Evolutionary conservation across 2,797 vertebrate species (phyloP), one percentile per base, ranked within the genome.

Genomic region (Thaleichthys pacificus): DNA sequence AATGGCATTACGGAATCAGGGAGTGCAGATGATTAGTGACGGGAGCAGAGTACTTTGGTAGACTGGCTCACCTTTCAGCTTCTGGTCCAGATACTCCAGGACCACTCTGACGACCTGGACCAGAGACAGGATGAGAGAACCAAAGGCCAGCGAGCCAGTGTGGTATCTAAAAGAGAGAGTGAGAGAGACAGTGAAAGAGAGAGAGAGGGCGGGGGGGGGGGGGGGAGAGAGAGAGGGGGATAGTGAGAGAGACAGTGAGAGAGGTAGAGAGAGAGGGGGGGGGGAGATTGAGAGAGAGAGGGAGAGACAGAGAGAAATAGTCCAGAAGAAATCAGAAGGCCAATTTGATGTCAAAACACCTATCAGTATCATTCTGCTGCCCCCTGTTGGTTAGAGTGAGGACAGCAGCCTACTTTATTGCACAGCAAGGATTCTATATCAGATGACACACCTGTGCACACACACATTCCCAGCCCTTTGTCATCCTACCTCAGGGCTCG

Each of bases 1-100:
- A 47, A 47, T 47, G 42, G 1, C 42, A 47, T 47, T 1, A 47
- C 12, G 42, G 51, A n/a, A n/a, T 17, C 15, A n/a, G 42, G 12
- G 42, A 12, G 42, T 14, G 9, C 42, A 47, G 42, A 47, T 14
- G 42, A 47, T 47, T 8, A 47, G 42, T 47, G 11, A 47, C 2
- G 9, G 42, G 12, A 47, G 42, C 9, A 47, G 42, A 47, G 42
- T 47, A 47, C 42, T 47, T 47, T 47, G 42, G 11, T 38, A n/a
- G 5, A 61, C 61, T 35, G 17, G 32, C 30, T 17, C 2, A 98
- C 97, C 96, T 97, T 97, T 97, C 14, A 99, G 78, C 82, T 95
- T 95, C 68, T 98, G 95, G 74, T 99, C 96, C 89, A 99, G 84
- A 73, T 99, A 99, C 79, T 99, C 97, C 76, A 99, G 88, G 0